Base-by-base conservation (phyloP, 2,888 invertebrate species). In the Ferdinandea cuprea region DNA sequence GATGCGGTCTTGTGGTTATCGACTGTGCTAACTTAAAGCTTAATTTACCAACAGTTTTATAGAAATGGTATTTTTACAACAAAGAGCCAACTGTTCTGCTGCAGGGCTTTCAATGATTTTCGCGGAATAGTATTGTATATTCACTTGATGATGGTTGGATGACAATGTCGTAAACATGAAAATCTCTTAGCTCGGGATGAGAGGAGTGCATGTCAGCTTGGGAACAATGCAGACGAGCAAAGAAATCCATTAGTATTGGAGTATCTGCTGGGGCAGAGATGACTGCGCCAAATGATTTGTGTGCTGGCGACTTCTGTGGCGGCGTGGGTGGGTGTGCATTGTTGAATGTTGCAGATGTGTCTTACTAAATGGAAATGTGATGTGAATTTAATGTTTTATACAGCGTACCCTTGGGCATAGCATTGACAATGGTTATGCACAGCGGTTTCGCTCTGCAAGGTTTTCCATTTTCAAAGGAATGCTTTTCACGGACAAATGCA, bases 291-390 rank as follows among this genome's bases (percentile, higher is more conserved):
- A 40, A 28, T 32, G 32, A 28, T 59, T 32, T 44, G 32, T 61
- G 61, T 32, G 8, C 15, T 59, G 52, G 42, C 17, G 42, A 19
- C 7, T 28, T 40, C 40, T 63, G 8, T 35, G 15, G 3, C 8
- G 13, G n/a, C 3, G 17, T 9, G 35, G 35, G 32, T 28, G 8
- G 17, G 3, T 30, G 28, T n/a, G n/a, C 68, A 68, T 68, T 68
- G 54, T 68, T 44, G n/a, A 54, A 56, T 56, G 35, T 56, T 32
- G 44, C 68, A 35, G 44, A 68, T 68, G 56, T 56, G 68, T 46
- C 46, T 25, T 35, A 25, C 21, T 46, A 32, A 54, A 66, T 66
- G 54, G 66, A 66, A 54, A 56, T 56, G 46, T 8, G 54, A 68
- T 68, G 54, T 56, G 48, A 65, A 54, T 54, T 32, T 15, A 37